Evolutionary conservation across 2,797 vertebrate species (phyloP), one percentile per base, ranked within the genome.

Genomic region (Enteromius mattozi): DNA sequence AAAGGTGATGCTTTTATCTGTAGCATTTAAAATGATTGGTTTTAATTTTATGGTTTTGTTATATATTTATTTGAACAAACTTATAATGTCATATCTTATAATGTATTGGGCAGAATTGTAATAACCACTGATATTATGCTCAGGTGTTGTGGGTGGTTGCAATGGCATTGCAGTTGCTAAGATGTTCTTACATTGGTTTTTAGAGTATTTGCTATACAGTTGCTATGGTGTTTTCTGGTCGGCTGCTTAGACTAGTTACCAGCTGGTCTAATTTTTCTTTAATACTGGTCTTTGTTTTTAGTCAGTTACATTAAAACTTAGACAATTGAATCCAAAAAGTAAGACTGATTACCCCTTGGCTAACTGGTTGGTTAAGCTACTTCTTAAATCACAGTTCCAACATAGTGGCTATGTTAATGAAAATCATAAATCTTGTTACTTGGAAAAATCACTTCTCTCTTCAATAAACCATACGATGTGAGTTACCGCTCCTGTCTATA

Each of bases 191-290:
- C 5, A 63, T 78, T 78, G 4, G 17, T 78, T 30, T 56, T 30
- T 30, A 40, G 19, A 19, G 51, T 4, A 40, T 59, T 77, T n/a
- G n/a, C 14, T 42, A 6, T 21, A 42, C 4, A 42, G 76, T 63
- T 78, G 56, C 76, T 78, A 78, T 78, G 56, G 24, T 63, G 40
- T 78, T 78, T 8, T 17, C 17, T 75, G 47, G 17, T 49, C 27
- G 12, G 8, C 76, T 27, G 56, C 54, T 10, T 40, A 24, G 51
- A 24, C 51, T 56, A 56, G 74, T 37, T 54, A 27, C 42, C 42
- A 47, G 47, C 51, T 75, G 45, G 49, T 21, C 16, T 21, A 1
- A 33, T 51, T 74, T 21, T 13, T 74, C 14, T 63, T 54, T 14
- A n/a, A 54, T 27, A 21, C 27, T 74, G 30, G 12, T 19, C 24